Base-by-base conservation (phyloP, 2,113 vertebrate genomes). In the crab-eating macaque (Macaca fascicularis) region DNA sequence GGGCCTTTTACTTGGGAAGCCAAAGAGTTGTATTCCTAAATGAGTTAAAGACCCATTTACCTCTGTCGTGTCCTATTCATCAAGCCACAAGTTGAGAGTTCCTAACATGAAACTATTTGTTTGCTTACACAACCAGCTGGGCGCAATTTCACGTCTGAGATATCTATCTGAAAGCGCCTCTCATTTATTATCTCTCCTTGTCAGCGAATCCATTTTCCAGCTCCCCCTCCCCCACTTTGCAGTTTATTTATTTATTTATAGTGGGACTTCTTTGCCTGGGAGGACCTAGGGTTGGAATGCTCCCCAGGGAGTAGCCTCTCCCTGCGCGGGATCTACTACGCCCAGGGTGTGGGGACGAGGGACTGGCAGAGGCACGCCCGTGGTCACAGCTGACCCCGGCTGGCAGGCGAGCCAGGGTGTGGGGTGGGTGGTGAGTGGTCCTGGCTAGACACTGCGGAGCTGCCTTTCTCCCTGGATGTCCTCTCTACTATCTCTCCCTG, bases 61-160 rank as follows among this genome's bases (percentile, higher is more conserved):
- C 99, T 99, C 99, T 99, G 99, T 99, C 99, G 98, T 98, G 98
- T 99, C 99, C 99, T 99, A 99, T 99, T 99, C 99, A 99, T 99
- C 99, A 99, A 99, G 99, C 98, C 99, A 98, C 99, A 99, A 99
- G 99, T 99, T 98, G 98, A 99, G 98, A 99, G 99, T 99, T 98
- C 98, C 99, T 99, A 99, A 99, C 99, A 99, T 98, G 99, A 99
- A 98, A 99, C 99, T 99, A 99, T 99, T 99, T 99, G 99, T 99
- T 99, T 99, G 99, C 99, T 99, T 99, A 99, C 99, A 99, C 99
- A 99, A 99, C 99, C 99, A 99, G 99, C 99, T 99, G 99, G 99
- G 99, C 98, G 99, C 99, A 99, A 99, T 99, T 99, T 99, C 99
- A 99, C 99, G 99, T 99, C 99, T 99, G 99, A 99, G 99, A 99